These are phyloP conservation scores for Vidua macroura DNA, from an alignment of 2,113 vertebrate species.

Conservation along the genomic window DNA sequence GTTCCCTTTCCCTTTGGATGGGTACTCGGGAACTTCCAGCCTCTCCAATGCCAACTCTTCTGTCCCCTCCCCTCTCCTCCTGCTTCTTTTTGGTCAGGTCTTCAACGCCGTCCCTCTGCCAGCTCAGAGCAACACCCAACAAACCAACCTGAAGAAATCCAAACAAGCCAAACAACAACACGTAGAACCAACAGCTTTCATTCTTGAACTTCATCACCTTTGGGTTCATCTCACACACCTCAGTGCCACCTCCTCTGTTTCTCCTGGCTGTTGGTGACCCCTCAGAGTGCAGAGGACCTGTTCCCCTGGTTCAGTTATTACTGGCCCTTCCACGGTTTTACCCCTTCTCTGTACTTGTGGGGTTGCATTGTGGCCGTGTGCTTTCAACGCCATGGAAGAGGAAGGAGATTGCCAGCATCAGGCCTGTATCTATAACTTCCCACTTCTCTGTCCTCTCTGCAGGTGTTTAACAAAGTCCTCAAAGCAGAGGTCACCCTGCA, in stretches of 20 bases:
- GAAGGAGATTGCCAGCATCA: neutral
- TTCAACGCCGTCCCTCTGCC: neutral
- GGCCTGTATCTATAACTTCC: neutral
- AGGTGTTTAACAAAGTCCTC: constrained; percentile 75
- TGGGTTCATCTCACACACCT: neutral
- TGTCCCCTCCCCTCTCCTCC: too few species aligned
- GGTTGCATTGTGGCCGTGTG: neutral
- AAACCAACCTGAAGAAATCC: neutral
- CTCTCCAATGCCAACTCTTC: too few species aligned
- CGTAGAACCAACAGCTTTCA: neutral
- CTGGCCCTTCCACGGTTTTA: too few species aligned
- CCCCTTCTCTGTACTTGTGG: too few species aligned
- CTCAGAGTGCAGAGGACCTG: neutral
- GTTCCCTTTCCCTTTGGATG: neutral
- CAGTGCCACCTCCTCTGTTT: neutral
- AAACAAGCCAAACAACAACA: neutral
- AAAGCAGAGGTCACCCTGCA: constrained; percentile 74
- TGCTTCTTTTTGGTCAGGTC: neutral
- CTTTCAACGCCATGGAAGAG: neutral
- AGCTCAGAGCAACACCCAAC: neutral
- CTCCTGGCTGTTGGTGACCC: neutral
- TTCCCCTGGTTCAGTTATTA: too few species aligned
- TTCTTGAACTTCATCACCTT: neutral
- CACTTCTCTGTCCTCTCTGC: neutral
- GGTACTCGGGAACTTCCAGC: neutral